Evolutionary conservation across 2,797 vertebrate species (phyloP), one percentile per base, ranked within the genome.

Genomic region (Allobates femoralis): DNA sequence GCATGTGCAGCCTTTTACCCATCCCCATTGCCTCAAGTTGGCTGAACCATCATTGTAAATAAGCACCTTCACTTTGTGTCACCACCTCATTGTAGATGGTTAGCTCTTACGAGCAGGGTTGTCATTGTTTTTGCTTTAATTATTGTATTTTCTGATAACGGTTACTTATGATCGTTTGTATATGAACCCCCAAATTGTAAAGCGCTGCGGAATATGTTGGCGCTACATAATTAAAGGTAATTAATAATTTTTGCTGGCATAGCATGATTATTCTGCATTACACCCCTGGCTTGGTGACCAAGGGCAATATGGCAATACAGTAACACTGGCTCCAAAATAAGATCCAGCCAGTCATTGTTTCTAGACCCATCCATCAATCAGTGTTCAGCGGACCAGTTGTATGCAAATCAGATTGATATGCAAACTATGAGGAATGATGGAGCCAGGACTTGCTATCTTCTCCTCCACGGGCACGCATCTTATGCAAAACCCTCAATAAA

Each of bases 401-500:
- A 88, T 88, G 82, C 86, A 88, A 88, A 88, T 84, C 41, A 78
- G 66, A 46, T 62, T 88, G 55, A 88, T 84, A 88, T 88, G 86
- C 82, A 84, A 88, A 88, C 82, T 55, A 53, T 53, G 16, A 26
- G 69, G 55, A 46, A 66, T 67, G 82, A 51, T 69, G 77, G 56
- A 37, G 53, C 81, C 58, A 34, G 73, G 37, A 46, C 82, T 62
- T 76, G 82, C 82, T 85, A 84, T 80, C 82, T 64, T 46, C 62
- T 67, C 60, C 75, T 79, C 66, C 83, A 71, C 50, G 37, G 81
- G 86, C 50, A 79, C 66, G 79, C 28, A 73, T 75, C 82, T 84
- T 85, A 88, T 88, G 86, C 86, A 88, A 88, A 88, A 88, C 46
- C 82, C n/a, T 62, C 69, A 56, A 51, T 69, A 74, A 81, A 60